Evolutionary conservation across 2,888 invertebrate species (phyloP).

Genomic region (Oscheius onirici): DNA sequence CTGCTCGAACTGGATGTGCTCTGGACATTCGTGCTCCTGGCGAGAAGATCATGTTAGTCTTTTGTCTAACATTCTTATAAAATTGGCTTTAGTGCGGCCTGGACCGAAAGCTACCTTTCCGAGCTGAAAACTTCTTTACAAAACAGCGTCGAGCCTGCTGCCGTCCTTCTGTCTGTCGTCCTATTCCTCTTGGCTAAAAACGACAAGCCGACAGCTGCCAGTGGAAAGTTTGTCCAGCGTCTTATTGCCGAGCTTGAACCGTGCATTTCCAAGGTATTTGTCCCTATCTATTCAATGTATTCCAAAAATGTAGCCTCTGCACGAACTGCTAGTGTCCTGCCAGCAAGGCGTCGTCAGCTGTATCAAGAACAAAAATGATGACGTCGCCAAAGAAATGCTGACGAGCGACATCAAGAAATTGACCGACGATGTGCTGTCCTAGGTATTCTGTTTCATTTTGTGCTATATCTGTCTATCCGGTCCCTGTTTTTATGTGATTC

Average conservation of each 20-base stretch:
- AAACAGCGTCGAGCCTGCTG: slow-evolving; percentile 39
- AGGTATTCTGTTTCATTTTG: neutral
- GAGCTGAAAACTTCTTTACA: slow-evolving; percentile 38
- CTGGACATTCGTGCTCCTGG: slow-evolving; percentile 45
- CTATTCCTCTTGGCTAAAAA: slow-evolving; percentile 40
- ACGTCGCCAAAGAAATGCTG: slow-evolving; percentile 46
- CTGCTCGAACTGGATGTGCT: slow-evolving; percentile 13
- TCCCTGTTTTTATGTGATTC: neutral
- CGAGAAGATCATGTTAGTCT: slow-evolving; percentile 55
- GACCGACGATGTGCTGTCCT: slow-evolving; percentile 8
- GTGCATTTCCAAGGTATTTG: slow-evolving; percentile 9
- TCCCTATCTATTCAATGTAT: neutral
- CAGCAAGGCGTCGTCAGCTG: slow-evolving; percentile 52
- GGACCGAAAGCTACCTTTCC: slow-evolving; percentile 15
- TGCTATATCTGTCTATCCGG: neutral
- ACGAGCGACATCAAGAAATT: slow-evolving; percentile 32
- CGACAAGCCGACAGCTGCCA: slow-evolving; percentile 76
- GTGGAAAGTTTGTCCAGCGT: slow-evolving; percentile 88
- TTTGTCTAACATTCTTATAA: too few relatives aligned
- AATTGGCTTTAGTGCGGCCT: slow-evolving; percentile 22
- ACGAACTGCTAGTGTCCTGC: slow-evolving; percentile 39
- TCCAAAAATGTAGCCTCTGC: neutral
- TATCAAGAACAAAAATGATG: slow-evolving; percentile 52
- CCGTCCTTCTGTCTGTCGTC: slow-evolving; percentile 39
- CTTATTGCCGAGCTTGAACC: slow-evolving; percentile 43